Base-by-base conservation (phyloP, 2,888 invertebrate genomes). In the Caenorhabditis angaria region DNA sequence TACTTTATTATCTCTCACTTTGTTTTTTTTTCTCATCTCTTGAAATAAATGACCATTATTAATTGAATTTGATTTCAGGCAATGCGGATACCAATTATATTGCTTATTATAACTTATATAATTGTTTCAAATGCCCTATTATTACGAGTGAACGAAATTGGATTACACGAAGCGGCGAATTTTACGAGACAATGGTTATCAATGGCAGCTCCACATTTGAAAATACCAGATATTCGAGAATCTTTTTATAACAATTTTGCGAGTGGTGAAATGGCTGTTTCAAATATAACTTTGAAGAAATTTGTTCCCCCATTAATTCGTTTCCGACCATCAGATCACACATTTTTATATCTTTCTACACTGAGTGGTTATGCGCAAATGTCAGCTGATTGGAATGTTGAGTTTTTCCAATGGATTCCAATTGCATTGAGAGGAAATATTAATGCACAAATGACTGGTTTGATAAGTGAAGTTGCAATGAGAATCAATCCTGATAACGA, bases 181-280 rank as follows among this genome's bases (percentile, higher is more conserved):
- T 84, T 83, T 67, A 85, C 85, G 14, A 71, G 84, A 61, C 83
- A 82, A 70, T 85, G 85, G 85, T 81, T 85, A 54, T 69, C 77
- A 8, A 74, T 79, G 76, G 82, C 83, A 10, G 74, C 83, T 55
- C 77, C 81, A 5, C 81, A 82, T 41, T 75, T 83, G 73, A 77
- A 77, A 76, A 71, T 84, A 55, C 83, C 83, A 8, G 76, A 77
- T 50, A 73, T 80, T 35, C 70, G 66, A 69, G 82, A 80, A 71
- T 67, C 76, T 1, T 81, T 82, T 32, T 73, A 80, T 58, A 80
- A 77, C 55, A 73, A 82, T 8, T 80, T 83, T 56, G 83, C 82
- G 2, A 75, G 77, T n/a, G 85, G 85, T 1, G 80, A 81, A 57
- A 75, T 85, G 61, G 63, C 70, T 10, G 79, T 85, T 10, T 61